Conservation (phyloP, 2,888 invertebrate species). For the Chromoteleia sp. region DNA sequence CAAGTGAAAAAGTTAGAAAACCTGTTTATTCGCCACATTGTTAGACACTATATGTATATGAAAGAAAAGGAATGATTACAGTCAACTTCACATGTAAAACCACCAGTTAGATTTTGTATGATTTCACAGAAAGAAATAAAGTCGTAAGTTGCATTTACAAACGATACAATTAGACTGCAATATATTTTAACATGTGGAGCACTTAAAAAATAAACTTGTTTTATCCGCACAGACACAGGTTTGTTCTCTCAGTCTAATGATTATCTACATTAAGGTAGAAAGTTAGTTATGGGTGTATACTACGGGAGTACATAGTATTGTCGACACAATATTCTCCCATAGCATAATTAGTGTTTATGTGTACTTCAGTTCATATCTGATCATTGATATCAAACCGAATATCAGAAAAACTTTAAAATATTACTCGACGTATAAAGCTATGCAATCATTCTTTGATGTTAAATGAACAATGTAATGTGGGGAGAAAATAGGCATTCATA, state of each 20-base stretch:
- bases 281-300: slow-evolving; percentile 18
- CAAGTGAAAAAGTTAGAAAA: too few species aligned
- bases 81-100: slow-evolving; percentile 11
- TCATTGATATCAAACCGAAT: slow-evolving; percentile 23
- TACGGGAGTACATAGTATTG: slow-evolving; percentile 7
- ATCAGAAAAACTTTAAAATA: slow-evolving; percentile 14
- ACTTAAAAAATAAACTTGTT: slow-evolving; percentile 30
- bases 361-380: slow-evolving; percentile 28
- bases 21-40: too few species aligned
- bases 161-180: slow-evolving; percentile 25
- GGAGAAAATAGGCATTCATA: background rate
- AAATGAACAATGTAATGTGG: background rate
- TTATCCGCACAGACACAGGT: slow-evolving; percentile 1
- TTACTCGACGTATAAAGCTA: slow-evolving; percentile 4
- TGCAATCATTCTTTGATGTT: background rate
- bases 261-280: slow-evolving; percentile 50
- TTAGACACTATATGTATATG: background rate
- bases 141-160: slow-evolving; percentile 24
- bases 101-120: slow-evolving; percentile 15
- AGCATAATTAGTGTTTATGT: slow-evolving; percentile 44
- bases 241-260: slow-evolving; percentile 11
- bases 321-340: slow-evolving; percentile 29
- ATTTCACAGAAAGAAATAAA: slow-evolving; percentile 25
- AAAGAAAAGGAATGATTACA: background rate
- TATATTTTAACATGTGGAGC: slow-evolving; percentile 12